Base-by-base conservation (phyloP, 2,113 vertebrate genomes). In the Eira barbara region DNA sequence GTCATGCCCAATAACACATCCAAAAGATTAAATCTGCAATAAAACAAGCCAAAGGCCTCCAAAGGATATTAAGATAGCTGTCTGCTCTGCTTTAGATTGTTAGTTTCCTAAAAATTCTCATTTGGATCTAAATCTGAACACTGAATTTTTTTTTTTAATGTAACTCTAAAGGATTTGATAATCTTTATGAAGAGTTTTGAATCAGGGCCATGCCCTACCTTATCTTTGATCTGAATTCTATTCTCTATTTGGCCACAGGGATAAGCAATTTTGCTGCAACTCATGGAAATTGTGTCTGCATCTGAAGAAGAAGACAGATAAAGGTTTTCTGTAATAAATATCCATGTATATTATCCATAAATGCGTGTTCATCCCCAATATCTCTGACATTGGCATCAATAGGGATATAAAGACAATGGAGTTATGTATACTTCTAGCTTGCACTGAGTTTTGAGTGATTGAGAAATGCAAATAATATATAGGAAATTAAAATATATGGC, bases 11-110 rank as follows among this genome's bases (percentile, higher is more conserved):
- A 20, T 92, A 98, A 96, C 17, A 91, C 61, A 88, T 93, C 4
- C 52, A 97, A 97, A 78, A 71, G 94, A 94, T 94, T 79, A 74
- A n/a, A 69, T 97, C 96, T 97, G 76, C 80, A 95, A 71, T 95
- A 95, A 98, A 97, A 82, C 31, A 87, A 97, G 69, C 45, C 45
- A 76, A 89, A 82, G 73, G 6, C 57, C 29, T 86, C 45, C 6
- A n/a, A 94, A 89, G 78, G 80, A 87, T 76, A 61, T 96, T 73
- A 89, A 79, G 52, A 78, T 39, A 86, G 52, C 71, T 85, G 39
- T 9, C 20, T 85, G 31, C 17, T 86, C 27, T 93, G 20, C 25
- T 95, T 80, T 67, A 85, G 45, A 73, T 82, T 71, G 29, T 17
- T 71, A 67, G 17, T 42, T 71, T 86, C n/a, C 49, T 55, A 73